A percentile compares a stretch with the other conserved stretches of the same genome.
These are phyloP conservation scores for Acanthornis magna DNA, from an alignment of 2,797 vertebrate genomes.

Conservation along the genomic window DNA sequence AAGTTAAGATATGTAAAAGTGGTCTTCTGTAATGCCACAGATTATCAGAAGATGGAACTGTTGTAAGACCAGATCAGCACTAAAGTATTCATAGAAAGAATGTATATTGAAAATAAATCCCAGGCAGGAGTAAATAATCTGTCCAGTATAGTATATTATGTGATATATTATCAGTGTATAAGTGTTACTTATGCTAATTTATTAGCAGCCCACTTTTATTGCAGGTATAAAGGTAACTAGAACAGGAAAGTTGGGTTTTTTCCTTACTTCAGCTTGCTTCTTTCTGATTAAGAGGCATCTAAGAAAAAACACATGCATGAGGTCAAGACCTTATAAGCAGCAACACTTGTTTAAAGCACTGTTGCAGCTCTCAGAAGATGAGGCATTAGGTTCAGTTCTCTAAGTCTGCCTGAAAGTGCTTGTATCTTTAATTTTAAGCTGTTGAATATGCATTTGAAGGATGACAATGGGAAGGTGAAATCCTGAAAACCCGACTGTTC, in stretches of 20 bases:
- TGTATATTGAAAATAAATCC: not conserved
- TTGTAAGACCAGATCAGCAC: not conserved
- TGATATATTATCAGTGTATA: not conserved
- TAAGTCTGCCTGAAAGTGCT: not conserved
- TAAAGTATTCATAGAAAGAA: not conserved
- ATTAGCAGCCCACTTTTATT: not conserved
- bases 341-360: not conserved
- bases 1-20: not conserved
- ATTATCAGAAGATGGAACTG: not conserved
- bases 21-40: not conserved
- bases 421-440: not conserved
- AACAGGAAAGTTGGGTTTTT: not conserved
- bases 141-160: not conserved
- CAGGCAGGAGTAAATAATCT: not conserved
- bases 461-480: not conserved
- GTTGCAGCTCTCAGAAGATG: not conserved
- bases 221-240: not conserved
- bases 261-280: not conserved
- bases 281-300: not conserved
- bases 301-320: not conserved
- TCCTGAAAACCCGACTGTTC: not conserved
- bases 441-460: not conserved
- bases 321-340: not conserved
- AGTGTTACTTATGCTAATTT: not conserved
- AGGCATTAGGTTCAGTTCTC: not conserved